Evolutionary conservation across 2,888 invertebrate genomes (phyloP).

Genomic region (Conchocele bisecta): DNA sequence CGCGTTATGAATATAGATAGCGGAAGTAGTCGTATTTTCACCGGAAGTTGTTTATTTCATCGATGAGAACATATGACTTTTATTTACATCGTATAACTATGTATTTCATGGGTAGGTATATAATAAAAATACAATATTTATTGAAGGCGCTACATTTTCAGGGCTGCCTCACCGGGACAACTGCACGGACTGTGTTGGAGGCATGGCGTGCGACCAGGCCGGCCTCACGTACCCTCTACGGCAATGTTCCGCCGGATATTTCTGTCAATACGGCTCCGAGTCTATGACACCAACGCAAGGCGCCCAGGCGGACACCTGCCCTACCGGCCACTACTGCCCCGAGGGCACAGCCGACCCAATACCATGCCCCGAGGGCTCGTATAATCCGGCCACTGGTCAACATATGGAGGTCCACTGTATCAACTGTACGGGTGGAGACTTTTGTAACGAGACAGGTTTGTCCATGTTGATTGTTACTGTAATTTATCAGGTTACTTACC

Average conservation of each 20-base stretch:
- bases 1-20: too few relatives aligned
- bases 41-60: too few relatives aligned
- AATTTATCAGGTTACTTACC: too few relatives aligned
- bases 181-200: slow-evolving; percentile 78
- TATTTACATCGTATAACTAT: too few relatives aligned
- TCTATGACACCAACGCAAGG: slow-evolving; percentile 76
- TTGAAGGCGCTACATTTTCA: slow-evolving; percentile 20
- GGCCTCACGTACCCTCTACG: slow-evolving; percentile 75
- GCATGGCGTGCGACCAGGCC: slow-evolving; percentile 79
- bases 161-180: slow-evolving; percentile 68
- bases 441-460: slow-evolving; percentile 79
- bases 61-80: too few relatives aligned
- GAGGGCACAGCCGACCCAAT: slow-evolving; percentile 76
- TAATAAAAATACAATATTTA: too few relatives aligned
- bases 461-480: too few relatives aligned
- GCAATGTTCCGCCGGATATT: slow-evolving; percentile 78
- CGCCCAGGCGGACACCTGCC: slow-evolving; percentile 74
- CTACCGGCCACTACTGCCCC: slow-evolving; percentile 78
- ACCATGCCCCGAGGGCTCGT: slow-evolving; percentile 78
- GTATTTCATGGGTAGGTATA: too few relatives aligned
- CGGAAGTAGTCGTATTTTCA: too few relatives aligned
- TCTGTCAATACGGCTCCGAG: slow-evolving; percentile 72
- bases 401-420: slow-evolving; percentile 70
- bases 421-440: slow-evolving; percentile 80
- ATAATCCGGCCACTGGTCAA: slow-evolving; percentile 69